These are phyloP conservation scores for Nebria salina DNA, from an alignment of 2,888 invertebrate species.

Conservation along the genomic window DNA sequence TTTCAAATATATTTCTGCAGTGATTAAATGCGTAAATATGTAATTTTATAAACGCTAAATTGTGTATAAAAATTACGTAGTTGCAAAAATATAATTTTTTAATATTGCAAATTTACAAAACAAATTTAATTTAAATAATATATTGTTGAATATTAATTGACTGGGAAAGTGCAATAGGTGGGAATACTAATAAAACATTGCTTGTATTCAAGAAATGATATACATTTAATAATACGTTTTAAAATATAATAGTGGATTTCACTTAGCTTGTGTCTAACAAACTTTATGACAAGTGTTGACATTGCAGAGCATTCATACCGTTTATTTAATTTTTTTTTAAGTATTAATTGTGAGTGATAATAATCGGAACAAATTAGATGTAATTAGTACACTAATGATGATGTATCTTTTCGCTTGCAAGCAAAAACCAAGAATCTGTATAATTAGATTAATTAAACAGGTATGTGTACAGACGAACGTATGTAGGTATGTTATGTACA, in stretches of 20 bases:
- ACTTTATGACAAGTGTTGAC: slow-evolving; percentile 15
- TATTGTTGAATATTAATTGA: too few relatives aligned
- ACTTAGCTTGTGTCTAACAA: background rate
- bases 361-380: slow-evolving; percentile 40
- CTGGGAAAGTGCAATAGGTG: too few relatives aligned
- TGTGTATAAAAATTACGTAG: too few relatives aligned
- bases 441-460: slow-evolving; percentile 47
- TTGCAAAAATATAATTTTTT: too few relatives aligned
- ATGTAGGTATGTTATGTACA: background rate
- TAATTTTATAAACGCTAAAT: too few relatives aligned
- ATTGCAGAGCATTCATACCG: slow-evolving; percentile 8
- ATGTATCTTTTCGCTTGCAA: slow-evolving; percentile 36
- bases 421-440: slow-evolving; percentile 35
- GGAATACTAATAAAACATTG: too few relatives aligned
- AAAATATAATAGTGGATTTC: background rate
- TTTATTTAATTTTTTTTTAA: slow-evolving; percentile 20
- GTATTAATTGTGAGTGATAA: slow-evolving; percentile 31
- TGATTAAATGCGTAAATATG: too few relatives aligned
- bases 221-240: background rate
- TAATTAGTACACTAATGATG: slow-evolving; percentile 45
- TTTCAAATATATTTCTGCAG: too few relatives aligned
- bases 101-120: too few relatives aligned
- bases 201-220: background rate
- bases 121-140: too few relatives aligned
- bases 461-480: slow-evolving; percentile 27